Evolutionary conservation across 2,797 vertebrate genomes (phyloP), one percentile per base, ranked within the genome.

Genomic region (Sebastiscus tertius): DNA sequence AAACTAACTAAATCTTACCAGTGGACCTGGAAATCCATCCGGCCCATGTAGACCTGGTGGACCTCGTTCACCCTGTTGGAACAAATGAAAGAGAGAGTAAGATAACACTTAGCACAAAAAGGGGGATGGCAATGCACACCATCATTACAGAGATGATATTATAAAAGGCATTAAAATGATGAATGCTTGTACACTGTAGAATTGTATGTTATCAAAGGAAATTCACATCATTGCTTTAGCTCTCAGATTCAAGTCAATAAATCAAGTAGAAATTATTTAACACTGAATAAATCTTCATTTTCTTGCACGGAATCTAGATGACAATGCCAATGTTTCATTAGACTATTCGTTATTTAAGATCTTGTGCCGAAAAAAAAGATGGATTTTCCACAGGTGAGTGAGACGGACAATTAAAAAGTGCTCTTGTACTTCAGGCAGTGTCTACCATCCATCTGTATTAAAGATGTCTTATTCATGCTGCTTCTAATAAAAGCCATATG

Each of bases 61-160:
- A 8, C 97, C 97, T 90, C 83, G 85, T 78, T 97, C 96, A 7
- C 97, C 98, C 98, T 99, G 29, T 77, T 26, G 9, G 75, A 86
- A 84, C 14, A 88, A 69, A 77, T 8, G 4, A 70, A 87, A 56
- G 12, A 68, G 60, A 82, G 78, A 72, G 20, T 4, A 63, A 63
- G 11, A 52, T 60, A 27, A 81, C 1, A 74, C 2, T 33, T 39
- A 24, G 7, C 8, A 58, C 22, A 34, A 54, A 8, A 10, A 56
- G 13, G 6, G 2, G 46, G 14, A 46, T 33, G 27, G 27, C 16
- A 31, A 10, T 33, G 10, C 10, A 46, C 6, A 36, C 22, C 10
- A 5, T 49, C n/a, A 27, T 31, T 14, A 7, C 52, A 64, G 11
- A 65, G 24, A 20, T 5, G 5, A 22, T 24, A 52, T 52, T 36